Base-by-base conservation (phyloP, 2,113 vertebrate genomes). In the Pogona vitticeps region DNA sequence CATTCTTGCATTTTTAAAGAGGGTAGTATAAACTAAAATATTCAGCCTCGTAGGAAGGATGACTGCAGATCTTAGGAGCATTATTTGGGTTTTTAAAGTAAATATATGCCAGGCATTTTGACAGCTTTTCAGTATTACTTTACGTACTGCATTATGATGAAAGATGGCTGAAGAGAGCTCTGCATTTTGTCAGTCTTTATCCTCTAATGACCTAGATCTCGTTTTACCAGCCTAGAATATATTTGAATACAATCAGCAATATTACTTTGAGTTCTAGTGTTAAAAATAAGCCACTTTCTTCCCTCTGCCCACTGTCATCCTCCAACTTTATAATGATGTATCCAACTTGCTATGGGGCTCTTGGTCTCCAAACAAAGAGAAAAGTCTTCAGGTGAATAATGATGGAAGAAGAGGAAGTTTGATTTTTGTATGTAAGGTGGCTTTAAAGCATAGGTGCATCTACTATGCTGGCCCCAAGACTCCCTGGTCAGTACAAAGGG, bases 1-100 rank as follows among this genome's bases (percentile, higher is more conserved):
- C 72, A 46, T 80, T 70, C 71, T 88, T 88, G 38, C 15, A 76
- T n/a, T n/a, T 77, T 91, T 46, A 84, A 85, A 86, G 28, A 72
- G n/a, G 36, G 84, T 21, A 81, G 63, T 72, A 80, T 59, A 67
- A 87, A 90, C 52, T 18, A 38, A 91, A 14, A 1, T 71, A 33
- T 52, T 79, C 46, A 65, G 76, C 23, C 46, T 85, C 28, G 58
- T 56, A 72, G n/a, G 76, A 85, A 84, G 59, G 36, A n/a, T 63
- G 31, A 84, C 87, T 26, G 15, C 73, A 61, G n/a, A 31, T 42
- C 36, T 85, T 23, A 73, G 68, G 15, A 89, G 72, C 8, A 88
- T n/a, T 72, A 0, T 77, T 15, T 14, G 28, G 65, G 46, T 15
- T 0, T 82, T 76, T 83, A 82, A 84, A 52, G 18, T 20, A 87